These are phyloP conservation scores for Drosophila ohnishii DNA, from an alignment of 1,140 invertebrate species.

Conservation along the genomic window DNA sequence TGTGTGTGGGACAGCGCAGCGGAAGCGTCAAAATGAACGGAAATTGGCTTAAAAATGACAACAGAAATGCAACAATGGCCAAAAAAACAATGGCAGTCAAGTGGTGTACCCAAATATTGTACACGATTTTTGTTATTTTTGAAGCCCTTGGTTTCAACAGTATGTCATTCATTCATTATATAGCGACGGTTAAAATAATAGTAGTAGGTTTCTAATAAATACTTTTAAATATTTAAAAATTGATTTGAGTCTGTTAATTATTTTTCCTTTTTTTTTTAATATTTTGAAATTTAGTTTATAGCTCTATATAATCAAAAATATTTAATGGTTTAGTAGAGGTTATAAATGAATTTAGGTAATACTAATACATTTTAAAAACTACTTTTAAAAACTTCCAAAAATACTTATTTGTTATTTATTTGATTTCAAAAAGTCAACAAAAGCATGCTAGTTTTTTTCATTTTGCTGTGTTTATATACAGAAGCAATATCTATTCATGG, in stretches of 20 bases:
- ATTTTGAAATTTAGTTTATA: not conserved
- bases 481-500: conserved; percentile 58
- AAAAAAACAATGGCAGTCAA: conserved; percentile 49
- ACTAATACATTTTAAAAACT: not conserved
- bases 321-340: not conserved
- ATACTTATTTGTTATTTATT: not conserved
- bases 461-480: conserved; percentile 13
- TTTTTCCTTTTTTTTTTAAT: too few relatives aligned
- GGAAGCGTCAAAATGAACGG: conserved; percentile 81
- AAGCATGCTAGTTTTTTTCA: not conserved
- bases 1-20: conserved; percentile 39
- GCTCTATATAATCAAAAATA: not conserved
- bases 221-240: not conserved
- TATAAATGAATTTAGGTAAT: not conserved
- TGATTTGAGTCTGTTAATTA: not conserved
- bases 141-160: conserved; percentile 14
- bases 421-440: not conserved
- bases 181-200: not conserved
- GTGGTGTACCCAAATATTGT: conserved; percentile 29
- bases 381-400: not conserved
- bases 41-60: conserved; percentile 82
- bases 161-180: conserved; percentile 27
- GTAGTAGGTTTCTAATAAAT: not conserved
- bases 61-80: conserved; percentile 63
- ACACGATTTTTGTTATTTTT: conserved; percentile 25